Percentiles rank a stretch among this genome's conserved stretches.
Evolutionary conservation across 1,140 invertebrate genomes (phyloP).

Genomic region (Hydropsyche tenuis): DNA sequence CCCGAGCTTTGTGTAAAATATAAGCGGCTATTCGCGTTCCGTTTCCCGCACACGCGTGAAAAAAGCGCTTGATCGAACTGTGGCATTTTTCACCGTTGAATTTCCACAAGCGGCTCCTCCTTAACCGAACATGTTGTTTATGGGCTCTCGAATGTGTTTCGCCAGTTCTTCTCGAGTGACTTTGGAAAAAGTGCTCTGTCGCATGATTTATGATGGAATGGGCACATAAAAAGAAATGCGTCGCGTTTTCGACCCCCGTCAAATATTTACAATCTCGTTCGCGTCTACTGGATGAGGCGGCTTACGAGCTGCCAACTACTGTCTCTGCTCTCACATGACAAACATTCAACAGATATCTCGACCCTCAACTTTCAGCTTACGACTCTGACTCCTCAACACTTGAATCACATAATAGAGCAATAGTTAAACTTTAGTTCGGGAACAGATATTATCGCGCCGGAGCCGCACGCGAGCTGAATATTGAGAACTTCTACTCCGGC

Average conservation of each 20-base stretch:
- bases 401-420: slow-evolving; percentile 26
- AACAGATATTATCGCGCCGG: slow-evolving; percentile 43
- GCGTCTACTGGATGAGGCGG: background rate
- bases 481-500: background rate
- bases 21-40: too few relatives aligned
- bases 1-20: too few relatives aligned
- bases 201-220: too few relatives aligned
- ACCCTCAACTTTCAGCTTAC: slow-evolving; percentile 9
- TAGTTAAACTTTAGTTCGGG: slow-evolving; percentile 30
- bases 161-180: too few relatives aligned
- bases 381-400: background rate
- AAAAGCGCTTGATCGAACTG: too few relatives aligned
- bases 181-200: too few relatives aligned
- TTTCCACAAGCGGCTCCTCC: too few relatives aligned
- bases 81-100: too few relatives aligned
- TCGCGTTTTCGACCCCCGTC: background rate
- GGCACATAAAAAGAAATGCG: too few relatives aligned
- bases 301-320: background rate
- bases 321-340: background rate
- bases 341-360: slow-evolving; percentile 36
- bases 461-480: slow-evolving; percentile 39
- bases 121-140: too few relatives aligned
- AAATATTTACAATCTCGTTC: slow-evolving; percentile 9
- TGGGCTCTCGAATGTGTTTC: too few relatives aligned
- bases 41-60: too few relatives aligned